Conservation (phyloP, 1,140 invertebrate genomes). For the Harpegnathos saltator region DNA sequence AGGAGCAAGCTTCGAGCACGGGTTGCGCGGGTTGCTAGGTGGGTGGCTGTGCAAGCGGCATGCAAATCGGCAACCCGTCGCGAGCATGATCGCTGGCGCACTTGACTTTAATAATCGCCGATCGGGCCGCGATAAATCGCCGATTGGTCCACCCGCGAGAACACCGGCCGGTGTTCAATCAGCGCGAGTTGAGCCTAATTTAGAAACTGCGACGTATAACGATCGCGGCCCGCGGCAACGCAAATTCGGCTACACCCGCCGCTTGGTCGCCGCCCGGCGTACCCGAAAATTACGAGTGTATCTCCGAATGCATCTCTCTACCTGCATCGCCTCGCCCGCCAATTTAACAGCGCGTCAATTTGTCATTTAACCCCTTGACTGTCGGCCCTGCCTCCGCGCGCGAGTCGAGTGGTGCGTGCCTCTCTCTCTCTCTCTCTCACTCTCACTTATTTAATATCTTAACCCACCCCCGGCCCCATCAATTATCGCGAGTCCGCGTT, state of each 20-base stretch:
- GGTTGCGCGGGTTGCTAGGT: slow-evolving; percentile 19
- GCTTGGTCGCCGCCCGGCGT: not conserved
- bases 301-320: slow-evolving; percentile 67
- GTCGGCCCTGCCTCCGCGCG: slow-evolving; percentile 5
- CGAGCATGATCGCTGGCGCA: slow-evolving; percentile 38
- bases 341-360: slow-evolving; percentile 71
- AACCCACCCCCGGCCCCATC: slow-evolving; percentile 44
- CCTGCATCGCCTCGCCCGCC: slow-evolving; percentile 59
- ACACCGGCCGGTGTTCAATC: slow-evolving; percentile 67
- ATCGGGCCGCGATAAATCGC: slow-evolving; percentile 68
- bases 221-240: slow-evolving; percentile 66
- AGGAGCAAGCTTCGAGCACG: no score
- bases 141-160: slow-evolving; percentile 51
- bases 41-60: slow-evolving; percentile 44
- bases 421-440: no score
- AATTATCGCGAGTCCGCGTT: slow-evolving; percentile 11
- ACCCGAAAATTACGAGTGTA: slow-evolving; percentile 69
- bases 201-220: slow-evolving; percentile 71
- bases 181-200: slow-evolving; percentile 71
- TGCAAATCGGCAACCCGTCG: slow-evolving; percentile 40
- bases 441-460: slow-evolving; percentile 60
- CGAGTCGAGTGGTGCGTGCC: slow-evolving; percentile 17
- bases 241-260: slow-evolving; percentile 55
- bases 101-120: slow-evolving; percentile 66
- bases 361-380: slow-evolving; percentile 67